Evolutionary conservation across 23 tunicate species (phyloP).

Genomic region (Ascidia mentula): DNA sequence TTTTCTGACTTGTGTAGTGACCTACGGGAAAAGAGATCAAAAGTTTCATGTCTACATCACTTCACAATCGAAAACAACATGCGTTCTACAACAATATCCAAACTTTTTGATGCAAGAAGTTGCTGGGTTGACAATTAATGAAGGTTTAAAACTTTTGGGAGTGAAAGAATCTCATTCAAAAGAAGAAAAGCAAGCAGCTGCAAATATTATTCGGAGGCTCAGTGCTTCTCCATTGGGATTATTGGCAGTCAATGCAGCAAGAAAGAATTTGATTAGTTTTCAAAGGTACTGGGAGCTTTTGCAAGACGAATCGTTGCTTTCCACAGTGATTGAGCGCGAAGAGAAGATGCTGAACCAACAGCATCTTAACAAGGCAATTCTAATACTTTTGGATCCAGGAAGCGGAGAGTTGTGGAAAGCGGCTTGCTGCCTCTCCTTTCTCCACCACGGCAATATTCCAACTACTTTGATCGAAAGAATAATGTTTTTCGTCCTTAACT

Average conservation of each 20-base stretch:
- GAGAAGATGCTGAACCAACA: neutral
- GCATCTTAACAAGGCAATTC: neutral
- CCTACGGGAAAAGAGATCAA: neutral
- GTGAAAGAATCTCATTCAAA: neutral
- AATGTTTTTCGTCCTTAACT: neutral
- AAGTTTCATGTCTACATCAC: neutral
- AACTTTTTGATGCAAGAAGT: neutral
- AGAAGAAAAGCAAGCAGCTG: neutral
- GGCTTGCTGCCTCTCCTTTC: neutral
- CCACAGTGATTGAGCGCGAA: neutral
- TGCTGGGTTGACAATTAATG: neutral
- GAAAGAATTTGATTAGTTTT: neutral
- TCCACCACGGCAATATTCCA: neutral
- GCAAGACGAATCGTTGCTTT: neutral
- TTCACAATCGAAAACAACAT: neutral
- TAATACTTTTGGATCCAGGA: neutral
- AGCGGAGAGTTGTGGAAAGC: neutral
- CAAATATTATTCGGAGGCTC: neutral
- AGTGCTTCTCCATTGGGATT: neutral
- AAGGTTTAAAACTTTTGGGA: neutral
- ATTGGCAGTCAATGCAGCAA: neutral
- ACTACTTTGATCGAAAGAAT: neutral
- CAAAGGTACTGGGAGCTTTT: neutral
- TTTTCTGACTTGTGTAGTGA: neutral
- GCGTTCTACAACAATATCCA: neutral